A percentile compares a stretch with the other conserved stretches of the same genome.
Evolutionary conservation across 2,113 vertebrate species (phyloP).

Genomic region (Puma concolor): DNA sequence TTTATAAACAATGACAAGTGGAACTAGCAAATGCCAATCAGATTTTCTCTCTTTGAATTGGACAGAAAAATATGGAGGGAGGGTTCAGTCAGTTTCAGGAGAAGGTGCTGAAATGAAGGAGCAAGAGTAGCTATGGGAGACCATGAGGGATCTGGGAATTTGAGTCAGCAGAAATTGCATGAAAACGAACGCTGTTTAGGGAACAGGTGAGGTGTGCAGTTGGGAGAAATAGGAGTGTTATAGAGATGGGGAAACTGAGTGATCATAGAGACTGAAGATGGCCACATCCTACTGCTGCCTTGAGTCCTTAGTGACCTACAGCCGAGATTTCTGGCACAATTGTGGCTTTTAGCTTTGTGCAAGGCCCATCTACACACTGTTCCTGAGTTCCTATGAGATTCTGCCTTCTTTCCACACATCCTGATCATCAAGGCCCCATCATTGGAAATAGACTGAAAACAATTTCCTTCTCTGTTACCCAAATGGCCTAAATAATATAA

Average conservation of each 20-base stretch:
- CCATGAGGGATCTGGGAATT: no score
- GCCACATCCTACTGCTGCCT: not conserved
- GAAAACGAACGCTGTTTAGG: not conserved
- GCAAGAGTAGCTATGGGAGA: rapidly evolving
- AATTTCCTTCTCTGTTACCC: not conserved
- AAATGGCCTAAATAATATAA: not conserved
- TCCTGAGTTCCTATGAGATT: not conserved
- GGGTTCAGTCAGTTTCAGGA: no score
- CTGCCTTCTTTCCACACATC: not conserved
- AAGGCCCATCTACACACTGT: not conserved
- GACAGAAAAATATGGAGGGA: not conserved
- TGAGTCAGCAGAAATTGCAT: not conserved
- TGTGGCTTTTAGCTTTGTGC: no score
- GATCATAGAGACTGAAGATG: rapidly evolving
- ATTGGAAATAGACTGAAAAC: not conserved
- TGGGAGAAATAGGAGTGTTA: not conserved
- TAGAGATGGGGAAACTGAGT: not conserved
- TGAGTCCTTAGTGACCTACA: rapidly evolving
- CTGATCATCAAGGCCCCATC: not conserved
- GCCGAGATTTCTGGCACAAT: not conserved
- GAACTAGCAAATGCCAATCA: not conserved
- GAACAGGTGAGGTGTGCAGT: not conserved
- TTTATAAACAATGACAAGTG: not conserved
- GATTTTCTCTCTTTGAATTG: not conserved
- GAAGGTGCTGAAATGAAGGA: not conserved